These are phyloP conservation scores for Andrena praecox DNA, from an alignment of 2,888 invertebrate species.

Conservation along the genomic window DNA sequence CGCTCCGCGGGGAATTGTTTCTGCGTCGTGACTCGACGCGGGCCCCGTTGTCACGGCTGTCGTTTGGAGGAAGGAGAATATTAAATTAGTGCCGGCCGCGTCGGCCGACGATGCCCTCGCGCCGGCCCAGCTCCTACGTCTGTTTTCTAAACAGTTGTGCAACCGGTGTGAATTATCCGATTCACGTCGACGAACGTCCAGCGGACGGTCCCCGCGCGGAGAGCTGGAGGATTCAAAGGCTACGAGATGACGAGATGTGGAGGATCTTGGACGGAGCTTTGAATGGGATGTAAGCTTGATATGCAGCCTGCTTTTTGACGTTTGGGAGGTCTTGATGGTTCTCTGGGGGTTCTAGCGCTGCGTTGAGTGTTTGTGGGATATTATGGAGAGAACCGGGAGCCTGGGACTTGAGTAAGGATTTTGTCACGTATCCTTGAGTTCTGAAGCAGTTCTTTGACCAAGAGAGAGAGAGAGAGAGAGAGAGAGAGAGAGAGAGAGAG, in stretches of 20 bases:
- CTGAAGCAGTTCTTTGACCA: no score
- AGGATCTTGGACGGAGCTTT: background rate
- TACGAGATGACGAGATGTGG: background rate
- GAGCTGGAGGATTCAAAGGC: background rate
- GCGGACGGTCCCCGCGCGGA: background rate
- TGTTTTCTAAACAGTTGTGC: constrained; percentile 48
- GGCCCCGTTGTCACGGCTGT: constrained; percentile 77
- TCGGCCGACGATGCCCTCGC: constrained; percentile 39
- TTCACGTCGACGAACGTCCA: background rate
- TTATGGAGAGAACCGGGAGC: no score
- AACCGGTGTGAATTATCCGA: constrained; percentile 22
- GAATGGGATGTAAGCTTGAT: background rate
- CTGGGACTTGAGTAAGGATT: no score
- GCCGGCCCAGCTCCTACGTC: constrained; percentile 8
- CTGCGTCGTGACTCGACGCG: constrained; percentile 77
- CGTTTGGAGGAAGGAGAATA: constrained; percentile 74
- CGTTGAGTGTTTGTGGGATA: no score
- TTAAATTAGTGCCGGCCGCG: constrained; percentile 76
- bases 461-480: no score
- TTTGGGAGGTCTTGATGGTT: background rate
- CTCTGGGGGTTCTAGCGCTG: background rate
- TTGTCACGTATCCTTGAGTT: no score
- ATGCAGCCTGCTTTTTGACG: background rate
- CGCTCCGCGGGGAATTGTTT: constrained; percentile 75
- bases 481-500: no score